A percentile compares a stretch with the other conserved stretches of the same genome.
These are phyloP conservation scores for Eueides isabella DNA, from an alignment of 1,140 invertebrate species.

Conservation along the genomic window DNA sequence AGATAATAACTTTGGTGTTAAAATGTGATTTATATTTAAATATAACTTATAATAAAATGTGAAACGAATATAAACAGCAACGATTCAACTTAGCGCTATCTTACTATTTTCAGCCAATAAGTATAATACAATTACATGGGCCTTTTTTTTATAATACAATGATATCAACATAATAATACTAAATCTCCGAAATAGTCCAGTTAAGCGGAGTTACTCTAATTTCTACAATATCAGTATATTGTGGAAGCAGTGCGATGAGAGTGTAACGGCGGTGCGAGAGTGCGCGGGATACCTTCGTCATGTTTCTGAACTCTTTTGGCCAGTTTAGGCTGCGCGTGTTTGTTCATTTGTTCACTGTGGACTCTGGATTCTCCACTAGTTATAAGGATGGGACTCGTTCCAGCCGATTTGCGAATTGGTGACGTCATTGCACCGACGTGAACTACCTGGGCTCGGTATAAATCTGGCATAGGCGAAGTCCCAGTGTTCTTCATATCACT, in stretches of 20 bases:
- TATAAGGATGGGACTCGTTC: slow-evolving; percentile 58
- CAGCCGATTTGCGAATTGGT: slow-evolving; percentile 55
- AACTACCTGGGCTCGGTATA: slow-evolving; percentile 34
- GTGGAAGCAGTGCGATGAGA: slow-evolving; percentile 63
- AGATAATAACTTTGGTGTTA: slow-evolving; percentile 26
- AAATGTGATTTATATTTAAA: slow-evolving; percentile 20
- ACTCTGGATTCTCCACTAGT: slow-evolving; percentile 31
- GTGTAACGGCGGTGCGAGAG: slow-evolving; percentile 55
- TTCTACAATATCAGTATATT: slow-evolving; percentile 37
- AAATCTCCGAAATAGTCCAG: slow-evolving; percentile 21
- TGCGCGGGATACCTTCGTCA: slow-evolving; percentile 59
- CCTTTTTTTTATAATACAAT: slow-evolving; percentile 12
- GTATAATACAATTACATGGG: not conserved
- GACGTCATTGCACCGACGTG: slow-evolving; percentile 58
- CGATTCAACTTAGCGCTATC: not conserved
- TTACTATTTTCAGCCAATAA: not conserved
- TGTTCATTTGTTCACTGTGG: slow-evolving; percentile 33
- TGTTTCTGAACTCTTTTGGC: slow-evolving; percentile 39
- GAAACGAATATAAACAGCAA: slow-evolving; percentile 6
- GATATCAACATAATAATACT: slow-evolving; percentile 12
- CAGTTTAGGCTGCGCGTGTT: slow-evolving; percentile 23
- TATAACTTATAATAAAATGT: slow-evolving; percentile 26
- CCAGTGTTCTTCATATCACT: slow-evolving; percentile 29
- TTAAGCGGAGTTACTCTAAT: slow-evolving; percentile 55
- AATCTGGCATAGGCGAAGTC: slow-evolving; percentile 60